Conservation (phyloP, 2,797 vertebrate genomes). For the Calcarius lapponicus region DNA sequence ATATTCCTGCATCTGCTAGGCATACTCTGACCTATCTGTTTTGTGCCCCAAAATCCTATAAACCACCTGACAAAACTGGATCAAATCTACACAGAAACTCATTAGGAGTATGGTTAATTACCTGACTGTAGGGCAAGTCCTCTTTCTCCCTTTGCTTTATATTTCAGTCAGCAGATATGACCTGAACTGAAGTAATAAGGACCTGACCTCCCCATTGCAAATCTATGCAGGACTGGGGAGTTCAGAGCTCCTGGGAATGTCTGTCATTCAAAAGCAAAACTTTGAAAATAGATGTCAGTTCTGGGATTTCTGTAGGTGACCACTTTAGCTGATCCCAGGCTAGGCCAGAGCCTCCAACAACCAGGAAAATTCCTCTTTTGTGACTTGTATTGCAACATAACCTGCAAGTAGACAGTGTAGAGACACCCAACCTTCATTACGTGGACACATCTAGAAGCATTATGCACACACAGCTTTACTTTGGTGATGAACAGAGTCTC, state of each 20-base stretch:
- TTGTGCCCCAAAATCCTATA: too few species aligned
- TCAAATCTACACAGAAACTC: too few species aligned
- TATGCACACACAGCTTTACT: background rate
- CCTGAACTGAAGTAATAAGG: background rate
- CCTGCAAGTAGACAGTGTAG: too few species aligned
- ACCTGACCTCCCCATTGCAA: background rate
- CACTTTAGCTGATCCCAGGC: background rate
- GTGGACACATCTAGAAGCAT: too few species aligned
- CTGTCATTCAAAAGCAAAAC: background rate
- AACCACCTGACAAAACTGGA: too few species aligned
- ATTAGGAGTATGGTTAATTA: too few species aligned
- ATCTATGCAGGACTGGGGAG: background rate
- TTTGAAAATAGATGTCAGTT: background rate
- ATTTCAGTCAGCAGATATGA: background rate
- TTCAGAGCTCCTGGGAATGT: background rate
- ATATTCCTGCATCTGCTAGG: too few species aligned
- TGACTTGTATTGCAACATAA: too few species aligned
- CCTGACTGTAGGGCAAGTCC: background rate
- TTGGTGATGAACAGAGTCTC: background rate
- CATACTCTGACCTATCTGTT: too few species aligned
- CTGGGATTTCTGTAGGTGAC: background rate
- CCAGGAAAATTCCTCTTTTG: background rate
- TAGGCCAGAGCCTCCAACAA: background rate
- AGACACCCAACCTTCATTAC: too few species aligned
- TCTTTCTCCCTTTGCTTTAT: background rate